Percentiles rank a stretch among this genome's conserved stretches.
Evolutionary conservation across 2,888 invertebrate genomes (phyloP).

Genomic region (Xestia ashworthii): DNA sequence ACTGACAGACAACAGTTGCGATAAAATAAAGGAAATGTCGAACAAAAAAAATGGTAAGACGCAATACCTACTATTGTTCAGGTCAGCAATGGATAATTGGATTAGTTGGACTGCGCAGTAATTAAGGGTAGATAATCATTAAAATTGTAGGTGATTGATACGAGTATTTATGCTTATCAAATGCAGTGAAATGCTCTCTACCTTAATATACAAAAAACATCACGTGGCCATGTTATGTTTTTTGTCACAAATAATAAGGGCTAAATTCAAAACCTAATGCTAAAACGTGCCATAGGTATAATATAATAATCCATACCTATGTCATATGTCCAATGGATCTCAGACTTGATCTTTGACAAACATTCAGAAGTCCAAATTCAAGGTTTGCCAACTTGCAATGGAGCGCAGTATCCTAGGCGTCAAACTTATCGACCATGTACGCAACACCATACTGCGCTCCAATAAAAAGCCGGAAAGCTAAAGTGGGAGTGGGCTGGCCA

Average conservation of each 20-base stretch:
- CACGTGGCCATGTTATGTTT: background rate
- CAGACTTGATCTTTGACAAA: too few species aligned
- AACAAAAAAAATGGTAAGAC: slow-evolving; percentile 28
- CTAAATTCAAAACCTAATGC: background rate
- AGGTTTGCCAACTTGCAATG: too few species aligned
- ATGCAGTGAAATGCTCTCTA: background rate
- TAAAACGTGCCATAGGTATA: background rate
- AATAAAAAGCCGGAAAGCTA: too few species aligned
- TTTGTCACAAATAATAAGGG: background rate
- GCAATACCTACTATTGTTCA: slow-evolving; percentile 38
- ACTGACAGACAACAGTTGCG: slow-evolving; percentile 29
- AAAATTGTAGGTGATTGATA: slow-evolving; percentile 12
- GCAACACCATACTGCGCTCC: too few species aligned
- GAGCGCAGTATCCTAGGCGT: too few species aligned
- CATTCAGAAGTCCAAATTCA: too few species aligned
- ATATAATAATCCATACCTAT: too few species aligned
- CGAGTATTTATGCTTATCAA: background rate
- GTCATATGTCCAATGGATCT: too few species aligned
- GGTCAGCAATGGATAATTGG: slow-evolving; percentile 23
- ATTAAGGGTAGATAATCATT: slow-evolving; percentile 25
- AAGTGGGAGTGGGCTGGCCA: too few species aligned
- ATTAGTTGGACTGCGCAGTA: slow-evolving; percentile 24
- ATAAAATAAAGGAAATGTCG: slow-evolving; percentile 41
- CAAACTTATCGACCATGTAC: too few species aligned
- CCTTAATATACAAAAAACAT: background rate